phyloP scores from a whole-genome alignment of 2,888 invertebrate genomes.

The Pyrrhosoma nymphula region DNA sequence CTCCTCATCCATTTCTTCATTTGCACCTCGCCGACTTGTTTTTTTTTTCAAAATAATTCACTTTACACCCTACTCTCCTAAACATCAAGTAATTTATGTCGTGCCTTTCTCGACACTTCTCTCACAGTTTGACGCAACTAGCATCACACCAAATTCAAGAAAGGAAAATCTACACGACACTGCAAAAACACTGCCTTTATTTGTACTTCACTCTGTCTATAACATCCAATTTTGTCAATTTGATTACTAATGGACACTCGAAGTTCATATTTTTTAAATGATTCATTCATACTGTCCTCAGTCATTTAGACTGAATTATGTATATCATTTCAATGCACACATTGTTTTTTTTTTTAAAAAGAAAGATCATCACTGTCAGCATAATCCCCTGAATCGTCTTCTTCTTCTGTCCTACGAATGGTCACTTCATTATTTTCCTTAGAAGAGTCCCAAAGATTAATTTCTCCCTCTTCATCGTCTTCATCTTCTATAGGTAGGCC shows the following conservation, averaged over 20 bases:
- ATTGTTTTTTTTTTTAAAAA: constrained; percentile 69
- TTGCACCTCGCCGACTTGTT: not conserved
- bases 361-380: constrained; percentile 73
- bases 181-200: constrained; percentile 22
- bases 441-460: constrained; percentile 30
- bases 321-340: not conserved
- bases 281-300: not conserved
- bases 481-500: constrained; percentile 74
- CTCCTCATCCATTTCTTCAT: not conserved
- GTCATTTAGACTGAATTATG: not conserved
- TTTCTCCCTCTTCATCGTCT: constrained; percentile 36
- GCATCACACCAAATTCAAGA: not conserved
- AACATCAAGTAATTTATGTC: not conserved
- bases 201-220: constrained; percentile 60
- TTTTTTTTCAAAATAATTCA: constrained; percentile 28
- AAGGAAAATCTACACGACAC: constrained; percentile 17
- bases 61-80: not conserved
- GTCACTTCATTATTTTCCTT: constrained; percentile 46
- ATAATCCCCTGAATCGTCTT: constrained; percentile 73
- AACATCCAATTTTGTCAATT: constrained; percentile 22
- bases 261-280: not conserved
- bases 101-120: not conserved
- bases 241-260: not conserved
- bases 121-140: not conserved
- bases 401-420: constrained; percentile 35